These are phyloP conservation scores for Leptinotarsa haldemani DNA, from an alignment of 2,888 invertebrate genomes.

Conservation along the genomic window DNA sequence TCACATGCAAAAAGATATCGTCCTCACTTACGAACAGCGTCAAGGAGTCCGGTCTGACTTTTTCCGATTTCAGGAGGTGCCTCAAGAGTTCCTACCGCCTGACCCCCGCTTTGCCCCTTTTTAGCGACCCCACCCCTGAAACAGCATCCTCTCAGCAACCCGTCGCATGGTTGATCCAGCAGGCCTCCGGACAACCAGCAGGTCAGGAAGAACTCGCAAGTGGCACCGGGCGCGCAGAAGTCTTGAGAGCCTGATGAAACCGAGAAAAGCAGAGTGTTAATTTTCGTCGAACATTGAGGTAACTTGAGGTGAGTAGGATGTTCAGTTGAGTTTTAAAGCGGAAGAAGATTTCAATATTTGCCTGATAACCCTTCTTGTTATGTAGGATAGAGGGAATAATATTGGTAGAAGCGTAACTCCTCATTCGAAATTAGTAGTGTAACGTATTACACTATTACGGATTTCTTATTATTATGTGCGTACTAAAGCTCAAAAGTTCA, in stretches of 20 bases:
- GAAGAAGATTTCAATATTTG: too few relatives aligned
- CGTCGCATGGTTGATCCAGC: conserved; percentile 82
- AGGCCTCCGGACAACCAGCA: conserved; percentile 93
- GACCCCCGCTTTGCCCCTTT: conserved; percentile 71
- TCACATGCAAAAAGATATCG: conserved; percentile 26
- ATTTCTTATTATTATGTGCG: too few relatives aligned
- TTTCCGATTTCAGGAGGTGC: conserved; percentile 69
- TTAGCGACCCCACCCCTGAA: conserved; percentile 72
- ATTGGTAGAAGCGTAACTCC: too few relatives aligned
- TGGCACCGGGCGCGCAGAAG: conserved; percentile 78
- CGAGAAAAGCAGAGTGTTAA: conserved; percentile 21
- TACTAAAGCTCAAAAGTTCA: too few relatives aligned
- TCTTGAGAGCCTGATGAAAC: conserved; percentile 62
- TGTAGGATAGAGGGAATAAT: too few relatives aligned
- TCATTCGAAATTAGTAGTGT: too few relatives aligned
- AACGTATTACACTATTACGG: too few relatives aligned
- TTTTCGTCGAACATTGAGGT: neutral
- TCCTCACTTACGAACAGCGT: conserved; percentile 61
- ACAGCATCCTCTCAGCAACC: conserved; percentile 87
- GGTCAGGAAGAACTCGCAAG: conserved; percentile 90
- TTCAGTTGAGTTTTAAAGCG: too few relatives aligned
- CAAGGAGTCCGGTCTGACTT: conserved; percentile 72
- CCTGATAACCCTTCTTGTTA: too few relatives aligned
- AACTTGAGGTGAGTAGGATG: too few relatives aligned
- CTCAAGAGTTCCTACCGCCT: conserved; percentile 73